Evolutionary conservation across 2,888 invertebrate genomes (phyloP).

Genomic region (Maniola hyperantus): DNA sequence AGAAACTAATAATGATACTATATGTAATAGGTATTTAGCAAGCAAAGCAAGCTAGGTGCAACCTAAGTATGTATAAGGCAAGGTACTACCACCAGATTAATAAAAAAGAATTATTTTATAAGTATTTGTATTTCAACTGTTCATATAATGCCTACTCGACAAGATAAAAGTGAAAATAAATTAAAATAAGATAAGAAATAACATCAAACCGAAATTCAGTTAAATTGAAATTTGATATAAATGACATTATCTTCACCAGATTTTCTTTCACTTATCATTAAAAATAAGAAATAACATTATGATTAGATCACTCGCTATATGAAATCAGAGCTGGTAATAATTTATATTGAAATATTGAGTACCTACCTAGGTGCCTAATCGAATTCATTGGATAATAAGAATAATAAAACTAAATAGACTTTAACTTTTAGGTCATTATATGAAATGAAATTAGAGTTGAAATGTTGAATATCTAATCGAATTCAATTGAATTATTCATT

Average conservation of each 20-base stretch:
- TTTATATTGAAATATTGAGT: constrained; percentile 5
- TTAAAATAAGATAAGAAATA: neutral
- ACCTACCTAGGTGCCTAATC: too few species aligned
- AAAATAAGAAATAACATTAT: constrained; percentile 17
- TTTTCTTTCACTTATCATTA: constrained; percentile 16
- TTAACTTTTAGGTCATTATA: neutral
- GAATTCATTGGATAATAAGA: neutral
- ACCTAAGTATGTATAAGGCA: too few species aligned
- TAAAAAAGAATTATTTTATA: too few species aligned
- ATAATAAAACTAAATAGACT: neutral
- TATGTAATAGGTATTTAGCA: too few species aligned
- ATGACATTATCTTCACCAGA: constrained; percentile 7
- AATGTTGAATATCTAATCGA: too few species aligned
- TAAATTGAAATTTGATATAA: constrained; percentile 12
- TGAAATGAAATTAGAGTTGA: too few species aligned
- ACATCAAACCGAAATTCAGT: neutral
- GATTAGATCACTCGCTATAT: constrained; percentile 19
- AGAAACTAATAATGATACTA: too few species aligned
- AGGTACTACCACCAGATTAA: too few species aligned
- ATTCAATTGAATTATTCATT: too few species aligned
- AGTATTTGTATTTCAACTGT: neutral
- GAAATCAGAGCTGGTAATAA: constrained; percentile 30
- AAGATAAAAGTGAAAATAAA: neutral
- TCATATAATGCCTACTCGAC: neutral
- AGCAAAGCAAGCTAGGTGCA: too few species aligned